These are phyloP conservation scores for Drosophila funebris DNA, from an alignment of 1,140 invertebrate species.

Conservation along the genomic window DNA sequence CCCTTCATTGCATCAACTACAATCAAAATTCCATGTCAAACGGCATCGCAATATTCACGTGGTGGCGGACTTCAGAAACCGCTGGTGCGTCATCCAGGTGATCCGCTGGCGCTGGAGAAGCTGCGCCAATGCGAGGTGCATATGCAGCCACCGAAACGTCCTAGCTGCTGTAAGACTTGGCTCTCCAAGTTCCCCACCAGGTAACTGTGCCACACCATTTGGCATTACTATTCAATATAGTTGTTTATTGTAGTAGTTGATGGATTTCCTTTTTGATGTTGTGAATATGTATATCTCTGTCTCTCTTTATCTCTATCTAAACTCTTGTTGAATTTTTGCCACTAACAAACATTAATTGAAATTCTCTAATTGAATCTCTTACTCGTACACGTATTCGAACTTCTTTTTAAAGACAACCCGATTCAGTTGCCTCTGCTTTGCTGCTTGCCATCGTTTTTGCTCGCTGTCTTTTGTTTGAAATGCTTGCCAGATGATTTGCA, in stretches of 20 bases:
- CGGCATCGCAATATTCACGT: conserved; percentile 76
- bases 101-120: conserved; percentile 91
- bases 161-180: conserved; percentile 95
- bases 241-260: conserved; percentile 72
- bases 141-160: conserved; percentile 88
- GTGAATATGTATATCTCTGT: conserved; percentile 74
- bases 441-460: conserved; percentile 77
- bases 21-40: conserved; percentile 74
- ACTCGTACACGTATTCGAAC: conserved; percentile 13
- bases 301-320: conserved; percentile 52
- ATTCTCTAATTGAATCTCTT: conserved; percentile 34
- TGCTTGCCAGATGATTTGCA: conserved; percentile 64
- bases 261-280: conserved; percentile 84
- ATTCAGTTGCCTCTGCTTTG: conserved; percentile 52
- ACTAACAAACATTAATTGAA: conserved; percentile 40
- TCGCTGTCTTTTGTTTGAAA: conserved; percentile 68
- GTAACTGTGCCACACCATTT: conserved; percentile 53
- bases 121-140: conserved; percentile 93
- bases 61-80: conserved; percentile 89
- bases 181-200: conserved; percentile 93
- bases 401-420: conserved; percentile 56
- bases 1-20: conserved; percentile 58
- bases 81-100: conserved; percentile 91
- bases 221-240: conserved; percentile 21
- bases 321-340: conserved; percentile 69